Evolutionary conservation across 2,797 vertebrate species (phyloP).

Genomic region (Eremophila alpestris): DNA sequence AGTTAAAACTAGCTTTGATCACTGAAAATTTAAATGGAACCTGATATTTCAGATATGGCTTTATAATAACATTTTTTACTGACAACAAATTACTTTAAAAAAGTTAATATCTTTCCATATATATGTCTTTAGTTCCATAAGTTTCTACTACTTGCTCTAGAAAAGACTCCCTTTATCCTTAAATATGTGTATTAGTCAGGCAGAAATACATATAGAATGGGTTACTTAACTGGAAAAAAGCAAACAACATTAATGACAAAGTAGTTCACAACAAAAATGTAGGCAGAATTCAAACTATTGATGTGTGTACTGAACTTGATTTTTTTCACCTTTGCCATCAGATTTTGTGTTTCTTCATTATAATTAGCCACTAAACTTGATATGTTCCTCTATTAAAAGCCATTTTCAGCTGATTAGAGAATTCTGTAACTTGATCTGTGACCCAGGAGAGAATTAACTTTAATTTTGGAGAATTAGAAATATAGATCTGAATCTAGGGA

Average conservation of each 20-base stretch:
- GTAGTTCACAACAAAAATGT: background rate
- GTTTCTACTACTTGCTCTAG: background rate
- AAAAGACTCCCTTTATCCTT: background rate
- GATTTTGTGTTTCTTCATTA: conserved; percentile 27
- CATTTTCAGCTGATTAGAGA: background rate
- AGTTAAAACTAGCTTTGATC: background rate
- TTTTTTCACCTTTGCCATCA: background rate
- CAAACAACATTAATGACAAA: background rate
- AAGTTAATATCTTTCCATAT: background rate
- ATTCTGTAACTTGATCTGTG: background rate
- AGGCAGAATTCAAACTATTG: background rate
- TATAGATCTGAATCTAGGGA: background rate
- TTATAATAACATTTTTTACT: background rate
- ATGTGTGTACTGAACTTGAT: background rate
- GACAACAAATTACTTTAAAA: background rate
- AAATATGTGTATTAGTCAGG: background rate
- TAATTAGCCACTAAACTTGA: conserved; percentile 5
- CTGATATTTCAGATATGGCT: background rate
- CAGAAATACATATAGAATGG: background rate
- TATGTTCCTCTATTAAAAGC: background rate
- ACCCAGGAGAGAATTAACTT: background rate
- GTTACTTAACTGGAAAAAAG: background rate
- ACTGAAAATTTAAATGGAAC: background rate
- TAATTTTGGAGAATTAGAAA: background rate
- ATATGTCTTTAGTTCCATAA: background rate